A percentile compares a stretch with the other conserved stretches of the same genome.
These are phyloP conservation scores for Ascidia mentula DNA, from an alignment of 23 tunicate species.

Conservation along the genomic window DNA sequence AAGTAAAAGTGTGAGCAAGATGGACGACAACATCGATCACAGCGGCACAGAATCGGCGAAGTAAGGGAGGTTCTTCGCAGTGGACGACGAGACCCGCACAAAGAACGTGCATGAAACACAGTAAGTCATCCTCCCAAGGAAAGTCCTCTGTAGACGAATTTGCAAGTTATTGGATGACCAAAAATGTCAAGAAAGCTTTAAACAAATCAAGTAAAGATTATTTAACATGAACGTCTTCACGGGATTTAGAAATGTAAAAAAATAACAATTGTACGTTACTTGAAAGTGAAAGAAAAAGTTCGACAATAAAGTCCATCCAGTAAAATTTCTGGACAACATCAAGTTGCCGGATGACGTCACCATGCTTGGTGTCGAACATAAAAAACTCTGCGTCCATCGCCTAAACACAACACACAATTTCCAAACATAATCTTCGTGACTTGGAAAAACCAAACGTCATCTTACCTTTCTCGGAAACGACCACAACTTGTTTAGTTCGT, in stretches of 20 bases:
- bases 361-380: constrained; percentile 51
- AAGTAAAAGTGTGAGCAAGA: constrained; percentile 68
- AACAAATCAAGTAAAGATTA: too few relatives aligned
- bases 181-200: neutral
- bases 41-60: constrained; percentile 49
- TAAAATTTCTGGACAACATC: constrained; percentile 73
- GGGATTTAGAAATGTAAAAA: too few relatives aligned
- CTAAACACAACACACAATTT: constrained; percentile 33
- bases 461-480: constrained; percentile 83
- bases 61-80: constrained; percentile 48
- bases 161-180: neutral
- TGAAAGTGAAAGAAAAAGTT: constrained; percentile 53
- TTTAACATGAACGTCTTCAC: too few relatives aligned
- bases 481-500: constrained; percentile 65
- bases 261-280: too few relatives aligned
- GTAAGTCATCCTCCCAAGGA: constrained; percentile 69
- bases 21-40: constrained; percentile 74
- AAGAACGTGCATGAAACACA: constrained; percentile 72
- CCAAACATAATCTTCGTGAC: too few relatives aligned
- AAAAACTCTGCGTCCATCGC: constrained; percentile 85
- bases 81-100: constrained; percentile 66
- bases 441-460: neutral
- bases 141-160: constrained; percentile 49
- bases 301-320: constrained; percentile 70
- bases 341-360: constrained; percentile 42